Conservation (phyloP, 2,113 vertebrate species). For the cattle (Bos taurus) region ARS-UCD2.0 NC_037334.1:109361001-109361500, state of each 20-base stretch:
- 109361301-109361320: neutral
- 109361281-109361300: neutral
- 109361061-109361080: neutral
- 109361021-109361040: neutral
- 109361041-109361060: neutral
- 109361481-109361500: neutral
- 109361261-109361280: neutral
- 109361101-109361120: neutral
- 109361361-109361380: neutral
- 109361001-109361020: neutral
- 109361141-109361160: neutral
- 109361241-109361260: neutral
- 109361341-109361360: neutral
- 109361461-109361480: neutral
- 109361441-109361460: neutral
- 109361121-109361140: neutral
- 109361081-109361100: neutral
- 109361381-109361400: neutral
- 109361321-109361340: neutral
- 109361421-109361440: neutral
- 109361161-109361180: neutral
- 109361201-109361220: neutral
- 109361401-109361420: neutral
- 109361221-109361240: neutral
- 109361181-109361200: neutral